Evolutionary conservation across 2,797 vertebrate genomes (phyloP).

Genomic region (Lacerta bilineata): DNA sequence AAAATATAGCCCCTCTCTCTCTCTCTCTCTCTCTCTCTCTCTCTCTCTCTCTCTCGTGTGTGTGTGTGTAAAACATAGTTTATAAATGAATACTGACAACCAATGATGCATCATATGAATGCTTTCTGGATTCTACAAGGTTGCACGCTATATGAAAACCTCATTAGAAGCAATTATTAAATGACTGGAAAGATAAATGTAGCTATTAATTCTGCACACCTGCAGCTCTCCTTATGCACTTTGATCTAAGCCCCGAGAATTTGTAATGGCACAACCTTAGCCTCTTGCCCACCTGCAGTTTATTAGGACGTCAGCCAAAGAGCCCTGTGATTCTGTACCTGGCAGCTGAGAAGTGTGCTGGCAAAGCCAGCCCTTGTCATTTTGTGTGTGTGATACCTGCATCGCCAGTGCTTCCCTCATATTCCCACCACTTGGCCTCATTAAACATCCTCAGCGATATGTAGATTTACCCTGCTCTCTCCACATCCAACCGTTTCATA

Average conservation of each 20-base stretch:
- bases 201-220: constrained; percentile 74
- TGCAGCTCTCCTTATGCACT: constrained; percentile 70
- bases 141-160: constrained; percentile 57
- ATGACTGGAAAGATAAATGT: constrained; percentile 78
- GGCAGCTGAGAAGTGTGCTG: constrained; percentile 44
- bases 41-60: too few relatives aligned
- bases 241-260: constrained; percentile 76
- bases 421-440: neutral
- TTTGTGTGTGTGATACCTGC: constrained; percentile 55
- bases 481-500: neutral
- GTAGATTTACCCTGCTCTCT: constrained; percentile 25
- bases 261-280: constrained; percentile 70
- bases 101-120: constrained; percentile 61
- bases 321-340: constrained; percentile 47
- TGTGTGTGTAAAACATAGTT: constrained; percentile 13
- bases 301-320: constrained; percentile 69
- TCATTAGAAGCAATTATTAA: constrained; percentile 72
- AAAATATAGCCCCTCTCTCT: neutral
- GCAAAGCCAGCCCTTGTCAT: constrained; percentile 39
- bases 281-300: constrained; percentile 70
- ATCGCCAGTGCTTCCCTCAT: constrained; percentile 35
- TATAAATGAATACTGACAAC: constrained; percentile 47
- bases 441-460: neutral
- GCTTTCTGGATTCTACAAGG: constrained; percentile 58
- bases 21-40: too few relatives aligned